phyloP scores from a whole-genome alignment of 2,797 vertebrate genomes.

The Pipistrellus pipistrellus region DNA sequence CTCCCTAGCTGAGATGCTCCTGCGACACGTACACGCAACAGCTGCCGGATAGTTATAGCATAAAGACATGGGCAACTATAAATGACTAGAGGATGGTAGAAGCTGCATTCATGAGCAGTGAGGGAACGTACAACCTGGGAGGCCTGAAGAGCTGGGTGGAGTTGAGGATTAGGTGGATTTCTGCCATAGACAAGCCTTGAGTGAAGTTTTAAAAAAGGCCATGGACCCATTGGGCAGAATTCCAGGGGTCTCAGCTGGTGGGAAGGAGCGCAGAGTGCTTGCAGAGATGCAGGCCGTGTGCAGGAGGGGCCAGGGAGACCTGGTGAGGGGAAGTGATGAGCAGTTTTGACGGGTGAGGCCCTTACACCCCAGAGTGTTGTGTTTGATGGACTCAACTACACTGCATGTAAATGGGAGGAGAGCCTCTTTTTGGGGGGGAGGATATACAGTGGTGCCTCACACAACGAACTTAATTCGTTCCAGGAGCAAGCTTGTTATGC shows the following conservation, averaged over 20 bases:
- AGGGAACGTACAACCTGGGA: neutral
- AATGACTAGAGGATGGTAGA: no score
- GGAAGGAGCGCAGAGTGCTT: neutral
- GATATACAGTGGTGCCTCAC: no score
- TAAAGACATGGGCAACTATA: neutral
- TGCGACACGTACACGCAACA: accelerated
- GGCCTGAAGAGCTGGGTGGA: neutral
- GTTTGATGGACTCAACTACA: neutral
- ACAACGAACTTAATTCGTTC: no score
- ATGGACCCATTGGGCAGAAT: neutral
- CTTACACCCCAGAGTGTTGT: neutral
- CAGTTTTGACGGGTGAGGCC: neutral
- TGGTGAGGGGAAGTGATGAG: accelerated
- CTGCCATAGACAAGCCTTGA: neutral
- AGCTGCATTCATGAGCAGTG: neutral
- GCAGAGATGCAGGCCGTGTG: accelerated
- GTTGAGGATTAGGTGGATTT: neutral
- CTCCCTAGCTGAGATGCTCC: neutral
- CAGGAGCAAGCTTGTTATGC: no score
- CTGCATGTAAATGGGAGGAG: accelerated
- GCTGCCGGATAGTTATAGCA: no score
- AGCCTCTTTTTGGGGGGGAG: no score
- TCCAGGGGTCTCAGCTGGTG: neutral
- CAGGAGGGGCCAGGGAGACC: neutral
- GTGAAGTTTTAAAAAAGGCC: neutral